Evolutionary conservation across 1,140 invertebrate species (phyloP).

Genomic region (Euschistus heros): DNA sequence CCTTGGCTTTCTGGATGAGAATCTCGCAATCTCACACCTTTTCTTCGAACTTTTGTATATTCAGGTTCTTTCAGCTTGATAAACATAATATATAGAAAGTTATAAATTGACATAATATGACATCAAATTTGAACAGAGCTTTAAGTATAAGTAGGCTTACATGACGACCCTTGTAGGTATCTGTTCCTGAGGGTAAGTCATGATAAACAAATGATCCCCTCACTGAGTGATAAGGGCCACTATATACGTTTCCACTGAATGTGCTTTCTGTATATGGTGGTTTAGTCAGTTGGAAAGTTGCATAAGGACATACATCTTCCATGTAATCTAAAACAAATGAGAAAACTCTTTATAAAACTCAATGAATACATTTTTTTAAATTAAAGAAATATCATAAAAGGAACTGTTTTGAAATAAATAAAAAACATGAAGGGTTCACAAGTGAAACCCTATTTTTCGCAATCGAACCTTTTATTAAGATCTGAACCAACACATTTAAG

Average conservation of each 20-base stretch:
- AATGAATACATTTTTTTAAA: too few relatives aligned
- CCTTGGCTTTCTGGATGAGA: conserved; percentile 71
- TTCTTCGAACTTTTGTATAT: conserved; percentile 68
- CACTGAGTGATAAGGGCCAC: conserved; percentile 71
- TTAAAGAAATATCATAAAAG: too few relatives aligned
- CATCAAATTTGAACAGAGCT: conserved; percentile 27
- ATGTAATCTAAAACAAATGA: conserved; percentile 55
- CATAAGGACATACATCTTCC: conserved; percentile 83
- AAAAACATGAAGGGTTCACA: too few relatives aligned
- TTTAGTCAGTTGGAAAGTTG: conserved; percentile 79
- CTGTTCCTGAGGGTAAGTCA: conserved; percentile 48
- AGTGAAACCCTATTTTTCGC: too few relatives aligned
- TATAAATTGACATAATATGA: conserved; percentile 1
- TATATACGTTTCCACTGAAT: conserved; percentile 78
- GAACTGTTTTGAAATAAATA: too few relatives aligned
- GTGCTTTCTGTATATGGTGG: conserved; percentile 76
- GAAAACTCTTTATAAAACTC: background rate
- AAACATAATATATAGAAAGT: conserved; percentile 13
- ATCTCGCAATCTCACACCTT: conserved; percentile 59
- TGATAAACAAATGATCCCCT: conserved; percentile 83
- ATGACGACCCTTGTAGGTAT: conserved; percentile 46
- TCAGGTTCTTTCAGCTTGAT: conserved; percentile 61
- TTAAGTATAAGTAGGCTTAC: conserved; percentile 33
- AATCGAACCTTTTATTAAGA: too few relatives aligned
- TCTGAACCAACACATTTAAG: too few relatives aligned